A percentile compares a stretch with the other conserved stretches of the same genome.
Evolutionary conservation across 2,113 vertebrate species (phyloP).

Genomic region (Alaudala cheleensis): DNA sequence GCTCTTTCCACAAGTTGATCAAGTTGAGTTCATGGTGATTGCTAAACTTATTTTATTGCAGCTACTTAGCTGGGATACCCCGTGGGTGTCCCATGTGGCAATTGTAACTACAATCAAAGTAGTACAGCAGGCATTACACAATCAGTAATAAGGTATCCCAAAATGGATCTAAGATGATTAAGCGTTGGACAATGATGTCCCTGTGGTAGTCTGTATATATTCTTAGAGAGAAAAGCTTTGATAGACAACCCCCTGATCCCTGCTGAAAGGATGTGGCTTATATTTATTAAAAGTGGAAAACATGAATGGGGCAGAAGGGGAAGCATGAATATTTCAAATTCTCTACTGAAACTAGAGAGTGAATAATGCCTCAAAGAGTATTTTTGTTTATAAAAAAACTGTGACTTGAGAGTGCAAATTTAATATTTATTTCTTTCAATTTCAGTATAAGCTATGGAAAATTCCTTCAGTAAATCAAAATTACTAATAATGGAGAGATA

Average conservation of each 20-base stretch:
- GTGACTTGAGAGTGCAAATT: neutral
- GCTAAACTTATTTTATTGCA: neutral
- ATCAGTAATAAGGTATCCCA: neutral
- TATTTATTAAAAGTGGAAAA: neutral
- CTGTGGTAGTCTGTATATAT: neutral
- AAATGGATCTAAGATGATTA: neutral
- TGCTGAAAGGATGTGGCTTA: accelerated
- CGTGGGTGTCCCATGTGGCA: neutral
- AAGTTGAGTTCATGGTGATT: neutral
- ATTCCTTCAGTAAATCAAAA: neutral
- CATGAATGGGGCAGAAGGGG: accelerated
- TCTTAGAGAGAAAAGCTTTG: neutral
- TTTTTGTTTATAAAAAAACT: neutral
- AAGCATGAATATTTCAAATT: neutral
- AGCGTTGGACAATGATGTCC: neutral
- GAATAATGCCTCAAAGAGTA: neutral
- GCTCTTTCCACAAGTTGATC: neutral
- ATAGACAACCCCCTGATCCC: neutral
- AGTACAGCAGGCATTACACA: neutral
- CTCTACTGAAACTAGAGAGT: neutral
- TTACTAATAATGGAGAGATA: neutral
- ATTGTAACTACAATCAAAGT: neutral
- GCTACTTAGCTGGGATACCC: neutral
- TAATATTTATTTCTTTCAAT: neutral
- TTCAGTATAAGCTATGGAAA: neutral